Base-by-base conservation (phyloP, 2,888 invertebrate species). In the Torymus aiolomorphi region DNA sequence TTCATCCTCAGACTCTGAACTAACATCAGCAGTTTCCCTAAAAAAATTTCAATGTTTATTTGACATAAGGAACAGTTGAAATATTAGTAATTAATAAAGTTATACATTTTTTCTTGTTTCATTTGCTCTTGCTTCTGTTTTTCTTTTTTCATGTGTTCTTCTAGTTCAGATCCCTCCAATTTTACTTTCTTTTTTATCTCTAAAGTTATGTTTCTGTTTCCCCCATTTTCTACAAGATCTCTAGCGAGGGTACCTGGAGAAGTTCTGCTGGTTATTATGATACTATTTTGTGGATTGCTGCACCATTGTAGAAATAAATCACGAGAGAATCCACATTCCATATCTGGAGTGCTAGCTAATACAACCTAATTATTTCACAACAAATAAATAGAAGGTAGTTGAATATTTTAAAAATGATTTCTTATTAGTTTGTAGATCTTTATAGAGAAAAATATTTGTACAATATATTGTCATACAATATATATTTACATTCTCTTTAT, bases 291-390 rank as follows among this genome's bases (percentile, higher is more conserved):
- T 1, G 96, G 92, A 91, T 97, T 96, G 0, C 95, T 93, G 75
- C 97, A 97, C 98, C 99, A 99, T 86, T 96, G 95, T 2, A 98
- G 91, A 90, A 99, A 99, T 31, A 99, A 92, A 87, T 99, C 99
- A 75, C 99, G 92, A 0, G 98, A 95, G 90, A 96, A 99, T 0
- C 99, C 99, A 83, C 95, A 94, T 91, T 99, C 98, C 92, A 99
- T 93, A 89, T 99, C 99, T 0, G 97, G 96, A 83, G 95, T 96
- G 87, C 98, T 98, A 0, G 98, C 98, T 77, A 99, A 91, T 13
- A 99, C 99, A 2, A 99, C 97, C 92, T 93, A 65, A 24, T 24
- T 24, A 24, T 24, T 24, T 24, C 2, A 24, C 3, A 24, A 24
- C 24, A 24, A 24, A 24, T 24, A 24, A 24, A 24, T 24, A 24